Conservation (phyloP, 2,113 vertebrate genomes). For the Vulpes lagopus region DNA sequence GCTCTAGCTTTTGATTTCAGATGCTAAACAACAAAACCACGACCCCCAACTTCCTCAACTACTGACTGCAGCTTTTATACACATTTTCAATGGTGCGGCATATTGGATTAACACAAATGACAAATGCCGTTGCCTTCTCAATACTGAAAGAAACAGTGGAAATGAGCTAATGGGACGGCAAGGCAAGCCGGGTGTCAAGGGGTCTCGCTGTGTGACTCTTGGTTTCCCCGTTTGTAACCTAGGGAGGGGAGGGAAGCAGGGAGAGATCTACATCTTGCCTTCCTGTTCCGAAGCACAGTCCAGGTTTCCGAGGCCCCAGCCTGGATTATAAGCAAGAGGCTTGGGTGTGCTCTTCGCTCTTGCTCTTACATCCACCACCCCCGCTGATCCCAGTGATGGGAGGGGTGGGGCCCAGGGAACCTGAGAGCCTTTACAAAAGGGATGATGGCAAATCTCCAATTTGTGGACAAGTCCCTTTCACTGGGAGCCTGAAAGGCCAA, state of each 20-base stretch:
- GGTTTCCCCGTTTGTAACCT: neutral
- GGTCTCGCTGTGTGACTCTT: neutral
- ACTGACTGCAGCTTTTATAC: neutral
- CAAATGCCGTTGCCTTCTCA: neutral
- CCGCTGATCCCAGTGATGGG: neutral
- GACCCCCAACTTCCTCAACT: slow-evolving; percentile 16
- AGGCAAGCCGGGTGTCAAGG: neutral
- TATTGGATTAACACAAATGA: neutral
- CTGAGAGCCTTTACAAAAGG: slow-evolving; percentile 38
- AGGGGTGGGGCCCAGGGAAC: neutral
- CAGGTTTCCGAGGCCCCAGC: neutral
- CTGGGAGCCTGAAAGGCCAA: slow-evolving; percentile 53
- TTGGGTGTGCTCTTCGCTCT: neutral
- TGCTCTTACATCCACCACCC: neutral
- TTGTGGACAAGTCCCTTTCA: slow-evolving; percentile 52
- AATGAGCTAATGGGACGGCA: neutral
- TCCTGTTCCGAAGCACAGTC: neutral
- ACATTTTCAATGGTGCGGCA: neutral
- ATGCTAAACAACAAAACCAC: slow-evolving; percentile 64
- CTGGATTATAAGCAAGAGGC: neutral
- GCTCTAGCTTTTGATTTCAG: slow-evolving; percentile 69
- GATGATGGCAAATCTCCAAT: slow-evolving; percentile 45
- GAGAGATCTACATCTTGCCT: neutral
- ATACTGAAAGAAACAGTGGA: neutral
- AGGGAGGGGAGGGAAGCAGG: neutral